phyloP scores from a whole-genome alignment of 2,113 vertebrate species.

The Opisthocomus hoazin region DNA sequence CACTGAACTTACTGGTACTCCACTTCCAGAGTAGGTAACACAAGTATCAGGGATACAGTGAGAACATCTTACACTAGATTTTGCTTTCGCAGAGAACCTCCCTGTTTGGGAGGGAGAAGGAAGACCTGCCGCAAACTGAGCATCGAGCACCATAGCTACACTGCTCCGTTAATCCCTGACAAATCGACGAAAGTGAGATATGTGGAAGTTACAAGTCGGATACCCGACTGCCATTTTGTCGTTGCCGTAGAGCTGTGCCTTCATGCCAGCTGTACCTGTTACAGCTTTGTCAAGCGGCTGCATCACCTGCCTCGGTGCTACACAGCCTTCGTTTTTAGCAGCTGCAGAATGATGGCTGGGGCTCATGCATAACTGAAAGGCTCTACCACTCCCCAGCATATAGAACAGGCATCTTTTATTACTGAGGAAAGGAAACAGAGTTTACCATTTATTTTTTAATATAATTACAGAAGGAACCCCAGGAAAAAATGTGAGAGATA shows the following conservation, averaged over 20 bases:
- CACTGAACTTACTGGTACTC: accelerated
- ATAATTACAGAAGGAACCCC: not conserved
- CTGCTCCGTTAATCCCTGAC: not conserved
- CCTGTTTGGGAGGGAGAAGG: not conserved
- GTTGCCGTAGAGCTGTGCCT: not conserved
- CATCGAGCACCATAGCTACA: not conserved
- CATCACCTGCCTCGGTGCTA: not conserved
- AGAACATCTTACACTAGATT: not conserved
- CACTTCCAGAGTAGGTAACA: not conserved
- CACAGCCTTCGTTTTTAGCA: not conserved
- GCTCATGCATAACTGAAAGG: not conserved
- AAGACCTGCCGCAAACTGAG: not conserved
- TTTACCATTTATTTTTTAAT: not conserved
- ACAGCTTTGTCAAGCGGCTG: not conserved
- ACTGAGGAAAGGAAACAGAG: not conserved
- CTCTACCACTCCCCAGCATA: not conserved
- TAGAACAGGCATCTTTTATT: not conserved
- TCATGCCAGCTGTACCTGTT: not conserved
- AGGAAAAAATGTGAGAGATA: not conserved
- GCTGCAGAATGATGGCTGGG: not conserved
- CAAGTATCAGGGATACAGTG: not conserved
- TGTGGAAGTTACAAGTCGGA: not conserved
- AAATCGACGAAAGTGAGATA: not conserved
- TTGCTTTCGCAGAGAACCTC: not conserved
- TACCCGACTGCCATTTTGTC: not conserved